A percentile compares a stretch with the other conserved stretches of the same genome.
phyloP scores from a whole-genome alignment of 2,888 invertebrate genomes.

The Parthenolecanium corni region DNA sequence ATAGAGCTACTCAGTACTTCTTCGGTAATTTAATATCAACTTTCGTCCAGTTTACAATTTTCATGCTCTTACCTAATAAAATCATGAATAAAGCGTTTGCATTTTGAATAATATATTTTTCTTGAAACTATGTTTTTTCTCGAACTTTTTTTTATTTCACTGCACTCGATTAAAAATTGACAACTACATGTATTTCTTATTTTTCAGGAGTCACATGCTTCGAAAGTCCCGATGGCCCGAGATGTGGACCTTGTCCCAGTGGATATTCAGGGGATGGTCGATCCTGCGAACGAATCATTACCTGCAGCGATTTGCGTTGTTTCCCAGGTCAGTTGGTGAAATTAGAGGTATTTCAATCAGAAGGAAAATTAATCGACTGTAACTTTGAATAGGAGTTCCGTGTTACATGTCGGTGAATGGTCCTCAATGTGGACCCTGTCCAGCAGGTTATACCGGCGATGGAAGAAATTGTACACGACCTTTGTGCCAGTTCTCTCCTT shows the following conservation, averaged over 20 bases:
- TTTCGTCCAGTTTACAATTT: no score
- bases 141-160: no score
- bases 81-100: no score
- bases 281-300: not conserved
- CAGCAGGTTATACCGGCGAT: constrained; percentile 60
- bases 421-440: constrained; percentile 60
- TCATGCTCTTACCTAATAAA: no score
- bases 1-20: no score
- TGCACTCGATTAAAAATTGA: no score
- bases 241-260: constrained; percentile 63
- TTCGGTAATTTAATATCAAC: no score
- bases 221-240: constrained; percentile 42
- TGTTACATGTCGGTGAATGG: constrained; percentile 47
- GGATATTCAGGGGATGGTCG: constrained; percentile 46
- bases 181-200: not conserved
- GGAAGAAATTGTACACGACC: constrained; percentile 50
- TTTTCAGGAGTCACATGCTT: constrained; percentile 52
- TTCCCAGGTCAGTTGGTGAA: constrained; percentile 14
- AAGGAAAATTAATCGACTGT: no score
- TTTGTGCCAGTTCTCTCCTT: constrained; percentile 37
- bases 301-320: constrained; percentile 22
- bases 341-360: no score
- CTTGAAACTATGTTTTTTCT: no score
- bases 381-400: constrained; percentile 47
- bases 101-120: no score